Conservation (phyloP, 2,888 invertebrate species). For the Tinea pellionella region DNA sequence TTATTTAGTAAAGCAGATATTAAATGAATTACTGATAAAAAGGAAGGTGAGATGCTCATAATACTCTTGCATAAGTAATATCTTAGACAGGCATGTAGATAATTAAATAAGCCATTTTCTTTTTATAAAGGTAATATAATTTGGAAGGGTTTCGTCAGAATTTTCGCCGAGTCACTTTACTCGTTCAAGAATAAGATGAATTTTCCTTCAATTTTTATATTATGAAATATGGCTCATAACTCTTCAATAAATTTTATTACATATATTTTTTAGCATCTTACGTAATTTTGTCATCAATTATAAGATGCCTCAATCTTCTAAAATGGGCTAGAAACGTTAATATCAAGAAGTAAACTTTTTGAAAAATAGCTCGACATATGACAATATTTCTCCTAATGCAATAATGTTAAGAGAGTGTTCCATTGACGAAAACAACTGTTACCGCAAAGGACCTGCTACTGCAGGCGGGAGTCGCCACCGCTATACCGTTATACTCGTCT, state of each 20-base stretch:
- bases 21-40: too few relatives aligned
- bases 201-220: background rate
- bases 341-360: too few relatives aligned
- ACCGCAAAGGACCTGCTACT: too few relatives aligned
- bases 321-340: too few relatives aligned
- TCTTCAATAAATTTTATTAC: background rate
- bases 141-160: conserved; percentile 1
- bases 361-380: too few relatives aligned
- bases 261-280: background rate
- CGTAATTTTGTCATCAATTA: background rate
- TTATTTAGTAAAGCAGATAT: too few relatives aligned
- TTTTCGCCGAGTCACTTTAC: background rate
- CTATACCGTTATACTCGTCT: too few relatives aligned
- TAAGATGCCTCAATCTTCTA: too few relatives aligned
- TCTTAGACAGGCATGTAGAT: background rate
- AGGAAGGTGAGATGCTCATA: background rate
- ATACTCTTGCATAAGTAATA: background rate
- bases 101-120: conserved; percentile 1
- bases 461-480: too few relatives aligned
- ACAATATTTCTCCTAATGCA: too few relatives aligned
- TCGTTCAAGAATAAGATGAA: conserved; percentile 4
- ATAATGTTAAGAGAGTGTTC: too few relatives aligned
- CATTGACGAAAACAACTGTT: too few relatives aligned
- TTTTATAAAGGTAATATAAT: background rate
- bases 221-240: conserved; percentile 5